phyloP scores from a whole-genome alignment of 2,888 invertebrate species.

The Calameuta pallipes region DNA sequence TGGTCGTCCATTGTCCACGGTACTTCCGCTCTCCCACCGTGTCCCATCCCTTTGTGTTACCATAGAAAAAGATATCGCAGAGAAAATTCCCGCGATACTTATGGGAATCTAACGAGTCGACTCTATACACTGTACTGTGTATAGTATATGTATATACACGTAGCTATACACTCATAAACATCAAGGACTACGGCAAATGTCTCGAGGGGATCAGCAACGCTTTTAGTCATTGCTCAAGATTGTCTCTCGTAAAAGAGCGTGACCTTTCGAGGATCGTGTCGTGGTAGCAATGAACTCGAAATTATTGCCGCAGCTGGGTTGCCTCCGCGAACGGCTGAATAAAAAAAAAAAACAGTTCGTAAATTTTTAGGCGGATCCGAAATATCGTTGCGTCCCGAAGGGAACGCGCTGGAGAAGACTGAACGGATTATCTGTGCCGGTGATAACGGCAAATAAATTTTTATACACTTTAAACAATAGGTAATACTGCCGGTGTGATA shows the following conservation, averaged over 20 bases:
- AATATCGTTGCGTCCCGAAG: too few relatives aligned
- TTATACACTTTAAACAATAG: neutral
- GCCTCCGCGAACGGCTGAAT: constrained; percentile 9
- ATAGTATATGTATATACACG: too few relatives aligned
- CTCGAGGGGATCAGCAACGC: neutral
- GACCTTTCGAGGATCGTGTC: constrained; percentile 43
- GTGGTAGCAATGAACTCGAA: constrained; percentile 33
- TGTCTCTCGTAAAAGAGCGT: constrained; percentile 44
- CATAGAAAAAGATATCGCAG: neutral
- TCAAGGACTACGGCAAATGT: neutral
- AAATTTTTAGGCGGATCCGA: too few relatives aligned
- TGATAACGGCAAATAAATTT: neutral
- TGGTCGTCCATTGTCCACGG: neutral
- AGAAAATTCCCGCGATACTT: neutral
- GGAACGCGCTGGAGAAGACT: too few relatives aligned
- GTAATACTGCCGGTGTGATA: neutral
- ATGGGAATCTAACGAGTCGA: neutral
- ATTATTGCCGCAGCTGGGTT: constrained; percentile 39
- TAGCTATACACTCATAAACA: neutral
- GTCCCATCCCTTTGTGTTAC: neutral
- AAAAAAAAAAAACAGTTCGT: too few relatives aligned
- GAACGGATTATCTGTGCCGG: neutral
- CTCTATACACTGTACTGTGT: neutral
- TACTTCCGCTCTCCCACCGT: neutral
- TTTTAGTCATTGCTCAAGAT: constrained; percentile 45